Conservation (phyloP, 2,888 invertebrate species). For the Aproaerema taeniolella region DNA sequence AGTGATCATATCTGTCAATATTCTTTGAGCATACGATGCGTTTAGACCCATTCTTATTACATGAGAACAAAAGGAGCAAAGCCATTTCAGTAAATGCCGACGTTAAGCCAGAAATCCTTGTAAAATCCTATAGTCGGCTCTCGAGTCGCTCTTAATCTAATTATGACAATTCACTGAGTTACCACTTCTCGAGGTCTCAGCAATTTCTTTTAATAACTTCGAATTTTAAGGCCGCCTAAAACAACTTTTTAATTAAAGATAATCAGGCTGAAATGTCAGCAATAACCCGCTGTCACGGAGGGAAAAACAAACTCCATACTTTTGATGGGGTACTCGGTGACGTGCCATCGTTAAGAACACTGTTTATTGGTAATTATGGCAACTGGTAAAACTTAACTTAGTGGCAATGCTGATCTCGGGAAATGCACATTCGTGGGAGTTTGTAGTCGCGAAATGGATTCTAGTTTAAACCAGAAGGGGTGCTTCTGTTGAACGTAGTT, state of each 20-base stretch:
- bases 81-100: constrained; percentile 20
- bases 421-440: constrained; percentile 64
- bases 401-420: constrained; percentile 47
- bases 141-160: constrained; percentile 53
- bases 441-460: constrained; percentile 65
- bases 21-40: constrained; percentile 63
- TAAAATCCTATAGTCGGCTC: constrained; percentile 38
- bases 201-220: constrained; percentile 68
- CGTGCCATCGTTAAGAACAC: constrained; percentile 51
- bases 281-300: constrained; percentile 57
- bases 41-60: constrained; percentile 44
- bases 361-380: constrained; percentile 67
- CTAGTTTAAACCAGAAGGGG: constrained; percentile 67
- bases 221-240: constrained; percentile 55
- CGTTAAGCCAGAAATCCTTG: constrained; percentile 28
- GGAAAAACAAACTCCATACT: constrained; percentile 56
- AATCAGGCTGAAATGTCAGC: constrained; percentile 63
- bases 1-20: constrained; percentile 77
- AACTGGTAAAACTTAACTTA: constrained; percentile 65
- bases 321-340: constrained; percentile 48
- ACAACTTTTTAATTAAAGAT: constrained; percentile 73
- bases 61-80: constrained; percentile 32
- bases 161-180: constrained; percentile 62
- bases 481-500: constrained; percentile 55
- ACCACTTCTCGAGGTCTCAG: constrained; percentile 52